These are phyloP conservation scores for Lepisosteus oculatus DNA, from an alignment of 2,113 vertebrate genomes.

Conservation along the genomic window DNA sequence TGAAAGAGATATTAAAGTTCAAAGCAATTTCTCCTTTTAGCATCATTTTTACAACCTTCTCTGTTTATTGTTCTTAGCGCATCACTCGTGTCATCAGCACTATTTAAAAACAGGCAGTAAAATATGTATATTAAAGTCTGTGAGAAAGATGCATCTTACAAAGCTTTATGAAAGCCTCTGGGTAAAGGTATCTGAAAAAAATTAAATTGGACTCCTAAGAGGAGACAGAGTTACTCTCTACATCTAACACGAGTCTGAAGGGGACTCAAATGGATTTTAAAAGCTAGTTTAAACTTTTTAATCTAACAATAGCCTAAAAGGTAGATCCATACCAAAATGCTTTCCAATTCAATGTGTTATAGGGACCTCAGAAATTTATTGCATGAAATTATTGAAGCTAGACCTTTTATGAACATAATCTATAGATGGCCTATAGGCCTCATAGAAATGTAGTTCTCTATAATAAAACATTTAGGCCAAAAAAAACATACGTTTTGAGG, in stretches of 20 bases:
- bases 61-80: not conserved
- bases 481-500: too few relatives aligned
- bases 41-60: not conserved
- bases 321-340: slow-evolving; percentile 17
- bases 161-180: slow-evolving; percentile 18
- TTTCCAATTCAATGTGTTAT: slow-evolving; percentile 17
- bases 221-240: slow-evolving; percentile 18
- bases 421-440: too few relatives aligned
- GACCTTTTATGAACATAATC: too few relatives aligned
- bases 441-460: too few relatives aligned
- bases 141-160: not conserved
- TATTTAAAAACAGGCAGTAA: not conserved
- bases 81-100: not conserved
- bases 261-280: slow-evolving; percentile 33
- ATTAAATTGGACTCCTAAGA: slow-evolving; percentile 7
- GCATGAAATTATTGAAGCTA: too few relatives aligned
- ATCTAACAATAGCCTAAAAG: slow-evolving; percentile 41
- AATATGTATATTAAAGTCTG: not conserved
- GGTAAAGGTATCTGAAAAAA: slow-evolving; percentile 16
- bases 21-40: slow-evolving; percentile 1
- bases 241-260: slow-evolving; percentile 14
- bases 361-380: too few relatives aligned
- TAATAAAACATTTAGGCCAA: too few relatives aligned
- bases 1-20: not conserved
- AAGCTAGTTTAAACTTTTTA: slow-evolving; percentile 41